Conservation (phyloP, 2,113 vertebrate genomes). For the Forbesichthys agassizii region DNA sequence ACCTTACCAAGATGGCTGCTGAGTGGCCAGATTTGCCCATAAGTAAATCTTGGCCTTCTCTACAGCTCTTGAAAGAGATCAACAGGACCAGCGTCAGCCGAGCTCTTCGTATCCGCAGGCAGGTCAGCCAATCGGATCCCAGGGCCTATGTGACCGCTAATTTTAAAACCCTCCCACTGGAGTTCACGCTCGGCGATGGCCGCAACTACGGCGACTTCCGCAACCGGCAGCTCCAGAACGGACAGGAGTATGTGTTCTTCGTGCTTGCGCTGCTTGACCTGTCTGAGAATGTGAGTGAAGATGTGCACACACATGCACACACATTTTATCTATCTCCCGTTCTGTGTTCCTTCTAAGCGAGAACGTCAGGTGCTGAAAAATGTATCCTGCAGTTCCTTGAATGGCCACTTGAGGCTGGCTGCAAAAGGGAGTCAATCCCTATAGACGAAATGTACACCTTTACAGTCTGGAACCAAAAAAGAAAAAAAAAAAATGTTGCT, state of each 20-base stretch:
- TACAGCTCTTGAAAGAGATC: constrained; percentile 92
- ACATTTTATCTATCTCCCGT: not conserved
- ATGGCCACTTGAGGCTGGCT: too few species aligned
- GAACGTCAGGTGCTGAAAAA: too few species aligned
- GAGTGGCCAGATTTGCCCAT: too few species aligned
- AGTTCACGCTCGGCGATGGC: constrained; percentile 95
- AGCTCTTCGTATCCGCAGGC: constrained; percentile 87
- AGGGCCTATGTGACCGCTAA: constrained; percentile 92
- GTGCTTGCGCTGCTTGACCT: constrained; percentile 94
- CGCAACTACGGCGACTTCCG: constrained; percentile 92
- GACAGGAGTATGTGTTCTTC: constrained; percentile 97
- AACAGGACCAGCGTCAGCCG: constrained; percentile 86
- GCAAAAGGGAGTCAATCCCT: too few species aligned
- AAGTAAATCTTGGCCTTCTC: not conserved
- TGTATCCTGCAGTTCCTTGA: not conserved
- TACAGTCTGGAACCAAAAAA: too few species aligned
- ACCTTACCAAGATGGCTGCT: too few species aligned
- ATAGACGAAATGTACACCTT: too few species aligned
- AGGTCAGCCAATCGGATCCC: constrained; percentile 82
- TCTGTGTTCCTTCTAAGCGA: too few species aligned
- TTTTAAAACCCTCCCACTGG: constrained; percentile 92
- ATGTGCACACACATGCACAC: not conserved
- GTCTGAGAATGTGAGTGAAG: constrained; percentile 89
- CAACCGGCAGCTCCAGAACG: constrained; percentile 91
- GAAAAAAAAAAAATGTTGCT: too few species aligned